Evolutionary conservation across 2,888 invertebrate species (phyloP), one percentile per base, ranked within the genome.

Genomic region (Fissipunctia ypsillon): DNA sequence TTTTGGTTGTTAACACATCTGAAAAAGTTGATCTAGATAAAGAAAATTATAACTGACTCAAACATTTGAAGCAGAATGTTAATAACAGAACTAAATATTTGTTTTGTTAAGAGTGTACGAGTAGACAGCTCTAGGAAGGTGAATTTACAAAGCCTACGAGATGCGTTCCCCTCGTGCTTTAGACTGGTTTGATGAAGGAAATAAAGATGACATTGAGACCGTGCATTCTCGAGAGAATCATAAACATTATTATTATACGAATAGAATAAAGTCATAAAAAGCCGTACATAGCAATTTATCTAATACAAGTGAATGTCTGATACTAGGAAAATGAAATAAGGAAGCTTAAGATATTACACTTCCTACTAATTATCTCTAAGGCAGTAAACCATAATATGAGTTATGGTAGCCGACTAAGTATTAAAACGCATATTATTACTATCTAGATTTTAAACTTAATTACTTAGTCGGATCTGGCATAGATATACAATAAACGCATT

Each of bases 321-420:
- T 64, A 67, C 43, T 41, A 76, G 68, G 69, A 67, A 84, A 82
- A 78, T 74, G 68, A 71, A 60, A 81, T 79, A 77, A 84, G 85
- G 83, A 85, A 87, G 74, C 70, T 57, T 59, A 50, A 79, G 68
- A 69, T 48, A 35, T 73, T 69, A 68, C 54, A 79, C 82, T 87
- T 85, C 85, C 82, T 77, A 76, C 50, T 70, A 71, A 84, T 83
- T 84, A 80, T 71, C 52, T 48, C 28, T 68, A 56, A 72, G 60
- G 48, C 48, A 69, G 50, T 73, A 73, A 73, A 84, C 65, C 67
- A 80, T 78, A 65, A 31, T 45, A 48, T 59, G 35, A 74, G 35
- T 83, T 59, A 65, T 70, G 66, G 73, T 70, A 77, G 66, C 65
- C 59, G n/a, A 71, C 57, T 25, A 63, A 52, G 50, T 25, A 68